phyloP scores from a whole-genome alignment of 2,113 vertebrate species.

The Barnardius zonarius region DNA sequence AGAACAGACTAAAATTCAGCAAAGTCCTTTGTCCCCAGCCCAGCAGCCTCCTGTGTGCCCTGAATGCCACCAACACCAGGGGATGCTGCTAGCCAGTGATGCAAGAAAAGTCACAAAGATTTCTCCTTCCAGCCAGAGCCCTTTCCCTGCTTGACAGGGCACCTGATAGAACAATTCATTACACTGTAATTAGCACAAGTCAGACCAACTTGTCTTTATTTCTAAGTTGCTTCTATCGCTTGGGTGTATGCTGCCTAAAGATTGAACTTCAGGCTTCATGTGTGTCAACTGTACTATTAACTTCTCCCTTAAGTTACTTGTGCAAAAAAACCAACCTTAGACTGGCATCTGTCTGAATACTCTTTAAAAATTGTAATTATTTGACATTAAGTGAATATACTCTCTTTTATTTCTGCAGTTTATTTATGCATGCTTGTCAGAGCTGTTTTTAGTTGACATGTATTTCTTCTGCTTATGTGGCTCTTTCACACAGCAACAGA shows the following conservation, averaged over 20 bases:
- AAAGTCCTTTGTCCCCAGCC: not conserved
- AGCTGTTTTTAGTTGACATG: not conserved
- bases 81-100: not conserved
- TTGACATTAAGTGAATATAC: not conserved
- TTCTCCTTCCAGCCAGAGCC: not conserved
- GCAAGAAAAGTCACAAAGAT: not conserved
- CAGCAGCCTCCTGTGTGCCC: not conserved
- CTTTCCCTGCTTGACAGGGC: not conserved
- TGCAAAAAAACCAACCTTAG: not conserved
- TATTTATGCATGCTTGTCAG: not conserved
- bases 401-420: not conserved
- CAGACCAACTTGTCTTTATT: not conserved
- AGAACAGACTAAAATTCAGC: not conserved
- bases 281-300: not conserved
- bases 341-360: not conserved
- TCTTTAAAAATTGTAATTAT: not conserved
- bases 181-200: not conserved
- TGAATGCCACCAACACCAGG: not conserved
- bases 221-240: not conserved
- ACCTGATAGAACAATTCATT: not conserved
- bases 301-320: not conserved
- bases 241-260: not conserved
- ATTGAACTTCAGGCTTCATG: not conserved
- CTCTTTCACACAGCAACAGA: constrained; percentile 28
- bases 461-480: not conserved